These are phyloP conservation scores for Pheosia tremula DNA, from an alignment of 2,888 invertebrate species.

Conservation along the genomic window DNA sequence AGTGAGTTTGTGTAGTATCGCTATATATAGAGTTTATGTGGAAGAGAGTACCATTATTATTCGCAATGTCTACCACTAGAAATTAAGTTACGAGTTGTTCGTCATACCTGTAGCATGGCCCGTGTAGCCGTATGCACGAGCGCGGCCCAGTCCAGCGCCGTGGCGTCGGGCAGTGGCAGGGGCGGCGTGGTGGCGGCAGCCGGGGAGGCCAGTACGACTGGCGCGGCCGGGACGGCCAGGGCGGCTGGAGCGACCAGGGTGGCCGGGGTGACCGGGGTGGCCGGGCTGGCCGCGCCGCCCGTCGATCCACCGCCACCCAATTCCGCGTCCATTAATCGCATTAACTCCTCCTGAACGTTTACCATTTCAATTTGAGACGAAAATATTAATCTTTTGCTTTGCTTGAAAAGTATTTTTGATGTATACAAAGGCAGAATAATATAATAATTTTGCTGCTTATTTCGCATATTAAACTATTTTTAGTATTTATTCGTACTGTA, in stretches of 20 bases:
- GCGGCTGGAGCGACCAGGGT: neutral
- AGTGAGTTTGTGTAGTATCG: neutral
- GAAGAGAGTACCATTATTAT: too few species aligned
- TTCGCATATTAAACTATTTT: too few species aligned
- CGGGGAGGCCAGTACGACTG: neutral
- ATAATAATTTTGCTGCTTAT: too few species aligned
- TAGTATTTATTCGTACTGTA: too few species aligned
- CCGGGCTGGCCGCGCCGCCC: conserved; percentile 62
- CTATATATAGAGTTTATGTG: too few species aligned
- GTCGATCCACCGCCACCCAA: conserved; percentile 57
- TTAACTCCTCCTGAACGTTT: conserved; percentile 92
- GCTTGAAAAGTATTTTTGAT: too few species aligned
- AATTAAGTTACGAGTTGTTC: too few species aligned
- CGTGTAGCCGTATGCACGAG: conserved; percentile 92
- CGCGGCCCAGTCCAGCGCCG: conserved; percentile 91
- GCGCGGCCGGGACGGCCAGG: conserved; percentile 2
- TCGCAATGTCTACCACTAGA: too few species aligned
- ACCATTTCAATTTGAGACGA: neutral
- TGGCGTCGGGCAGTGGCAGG: conserved; percentile 87
- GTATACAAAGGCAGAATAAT: too few species aligned
- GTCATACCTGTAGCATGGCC: conserved; percentile 85
- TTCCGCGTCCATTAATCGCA: conserved; percentile 94
- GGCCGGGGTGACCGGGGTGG: neutral
- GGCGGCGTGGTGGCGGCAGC: conserved; percentile 45
- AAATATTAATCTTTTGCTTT: too few species aligned